Conservation (phyloP, 2,888 invertebrate genomes). For the Selenia dentaria region DNA sequence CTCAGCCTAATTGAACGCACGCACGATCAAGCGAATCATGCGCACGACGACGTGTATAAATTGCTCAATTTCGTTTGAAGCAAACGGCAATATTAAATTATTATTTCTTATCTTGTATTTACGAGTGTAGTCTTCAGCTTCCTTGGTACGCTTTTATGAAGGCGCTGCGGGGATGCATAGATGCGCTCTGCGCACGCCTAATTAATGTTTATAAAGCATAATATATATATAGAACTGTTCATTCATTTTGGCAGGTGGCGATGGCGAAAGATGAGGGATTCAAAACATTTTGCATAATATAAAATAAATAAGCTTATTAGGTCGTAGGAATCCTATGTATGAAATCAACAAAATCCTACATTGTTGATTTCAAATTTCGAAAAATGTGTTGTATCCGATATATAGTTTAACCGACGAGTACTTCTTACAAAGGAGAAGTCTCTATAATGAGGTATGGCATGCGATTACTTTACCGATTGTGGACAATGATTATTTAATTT, state of each 20-base stretch:
- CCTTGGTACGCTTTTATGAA: conserved; percentile 59
- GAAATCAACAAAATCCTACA: no score
- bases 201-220: conserved; percentile 29
- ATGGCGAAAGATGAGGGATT: no score
- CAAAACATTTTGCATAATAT: no score
- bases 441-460: no score
- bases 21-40: conserved; percentile 35
- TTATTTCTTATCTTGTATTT: conserved; percentile 58
- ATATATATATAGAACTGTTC: conserved; percentile 12
- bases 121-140: conserved; percentile 47
- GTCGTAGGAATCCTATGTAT: no score
- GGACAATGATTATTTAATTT: no score
- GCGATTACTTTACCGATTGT: no score
- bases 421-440: no score
- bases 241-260: conserved; percentile 2
- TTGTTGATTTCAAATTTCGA: no score
- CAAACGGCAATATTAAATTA: conserved; percentile 77
- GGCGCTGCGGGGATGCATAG: conserved; percentile 51
- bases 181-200: conserved; percentile 18
- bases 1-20: conserved; percentile 36
- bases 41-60: conserved; percentile 62
- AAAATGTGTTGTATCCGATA: no score
- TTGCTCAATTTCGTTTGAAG: conserved; percentile 75
- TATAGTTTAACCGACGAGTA: no score
- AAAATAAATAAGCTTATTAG: no score